Conservation (phyloP, 2,797 vertebrate genomes). For the Kryptopterus vitreolus region DNA sequence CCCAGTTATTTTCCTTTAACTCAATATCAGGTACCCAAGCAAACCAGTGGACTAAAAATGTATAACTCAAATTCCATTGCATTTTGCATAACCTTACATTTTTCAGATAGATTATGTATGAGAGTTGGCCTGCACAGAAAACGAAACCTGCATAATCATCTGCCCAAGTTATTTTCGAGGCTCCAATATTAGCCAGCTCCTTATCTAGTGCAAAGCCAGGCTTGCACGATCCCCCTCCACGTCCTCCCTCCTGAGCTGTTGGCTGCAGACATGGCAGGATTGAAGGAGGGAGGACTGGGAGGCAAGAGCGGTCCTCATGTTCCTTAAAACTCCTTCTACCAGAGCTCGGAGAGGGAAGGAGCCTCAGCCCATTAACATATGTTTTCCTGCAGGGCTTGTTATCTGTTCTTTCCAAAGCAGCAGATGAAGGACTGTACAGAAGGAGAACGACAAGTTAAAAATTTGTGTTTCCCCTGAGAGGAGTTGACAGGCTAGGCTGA, state of each 20-base stretch:
- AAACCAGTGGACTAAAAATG: conserved; percentile 43
- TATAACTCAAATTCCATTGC: conserved; percentile 56
- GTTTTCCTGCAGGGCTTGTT: conserved; percentile 33
- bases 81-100: conserved; percentile 53
- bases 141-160: conserved; percentile 56
- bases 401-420: conserved; percentile 29
- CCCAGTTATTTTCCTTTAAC: conserved; percentile 48
- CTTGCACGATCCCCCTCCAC: conserved; percentile 31
- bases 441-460: conserved; percentile 22
- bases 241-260: conserved; percentile 9
- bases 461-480: conserved; percentile 21
- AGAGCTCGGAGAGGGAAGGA: conserved; percentile 13
- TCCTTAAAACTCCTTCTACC: conserved; percentile 13
- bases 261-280: conserved; percentile 40
- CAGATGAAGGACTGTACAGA: conserved; percentile 37
- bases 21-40: conserved; percentile 49
- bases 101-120: conserved; percentile 60
- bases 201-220: conserved; percentile 56
- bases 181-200: conserved; percentile 54
- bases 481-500: conserved; percentile 29
- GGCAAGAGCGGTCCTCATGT: conserved; percentile 16
- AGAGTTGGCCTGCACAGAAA: conserved; percentile 52
- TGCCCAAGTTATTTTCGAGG: conserved; percentile 55
- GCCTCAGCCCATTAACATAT: conserved; percentile 13
- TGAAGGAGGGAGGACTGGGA: conserved; percentile 35